Evolutionary conservation across 1,140 invertebrate species (phyloP), one percentile per base, ranked within the genome.

Genomic region (Galendromus occidentalis): DNA sequence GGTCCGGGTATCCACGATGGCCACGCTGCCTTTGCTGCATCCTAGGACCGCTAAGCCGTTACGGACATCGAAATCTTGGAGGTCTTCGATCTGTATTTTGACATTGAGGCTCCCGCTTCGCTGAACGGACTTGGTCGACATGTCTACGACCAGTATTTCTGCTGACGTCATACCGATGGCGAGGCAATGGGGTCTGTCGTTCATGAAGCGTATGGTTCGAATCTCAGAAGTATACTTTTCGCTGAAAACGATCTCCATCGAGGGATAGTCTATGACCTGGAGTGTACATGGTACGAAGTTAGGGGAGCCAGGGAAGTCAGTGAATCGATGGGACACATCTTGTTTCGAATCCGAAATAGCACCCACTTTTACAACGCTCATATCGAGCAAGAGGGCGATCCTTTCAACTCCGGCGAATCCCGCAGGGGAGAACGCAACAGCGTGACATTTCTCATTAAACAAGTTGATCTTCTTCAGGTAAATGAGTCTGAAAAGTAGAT

Each of bases 221-320:
- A 59, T 59, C 4, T 25, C 25, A 17, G 51, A 25, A 22, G 51
- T 59, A 22, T 29, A 59, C 51, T 59, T 33, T 9, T 59, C 51
- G 9, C 9, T 59, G 14, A 17, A 59, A 22, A 59, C 33, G 1
- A 22, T 33, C 20, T 59, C 51, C 51, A 59, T 59, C 51, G 51
- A 29, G 17, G 51, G 51, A 9, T 59, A 59, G 33, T 59, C 51
- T 20, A 59, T 59, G 17, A 59, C 51, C 51, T 59, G 51, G 25
- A 59, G 25, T 20, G 9, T 59, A 25, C 17, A 6, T 47, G 4
- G 28, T 22, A 5, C 25, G 14, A 25, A 25, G 9, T 47, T 47
- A 44, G 42, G 18, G 42, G 18, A 18, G 12, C 12, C 42, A 44
- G 18, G 42, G 12, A 12, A 44, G 12, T 44, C 42, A 12, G 18